Evolutionary conservation across 2,888 invertebrate species (phyloP).

Genomic region (Copidosoma aretas): DNA sequence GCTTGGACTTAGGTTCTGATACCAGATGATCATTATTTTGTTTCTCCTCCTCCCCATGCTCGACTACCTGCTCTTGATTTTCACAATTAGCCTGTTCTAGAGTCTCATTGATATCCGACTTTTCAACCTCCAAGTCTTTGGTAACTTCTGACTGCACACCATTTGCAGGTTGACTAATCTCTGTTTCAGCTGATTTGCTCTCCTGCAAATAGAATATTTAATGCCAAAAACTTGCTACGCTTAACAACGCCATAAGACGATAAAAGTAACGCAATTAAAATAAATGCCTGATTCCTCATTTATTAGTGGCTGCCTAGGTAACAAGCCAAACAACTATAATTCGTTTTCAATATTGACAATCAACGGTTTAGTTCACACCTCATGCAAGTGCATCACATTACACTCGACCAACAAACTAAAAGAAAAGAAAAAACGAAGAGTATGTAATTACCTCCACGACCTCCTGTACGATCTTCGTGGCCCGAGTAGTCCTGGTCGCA

Average conservation of each 20-base stretch:
- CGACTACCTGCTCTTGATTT: background rate
- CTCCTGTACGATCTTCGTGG: conserved; percentile 48
- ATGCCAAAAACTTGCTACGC: too few relatives aligned
- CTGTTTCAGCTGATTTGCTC: conserved; percentile 40
- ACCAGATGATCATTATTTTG: background rate
- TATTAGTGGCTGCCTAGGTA: too few relatives aligned
- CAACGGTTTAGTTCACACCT: too few relatives aligned
- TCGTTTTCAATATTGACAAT: too few relatives aligned
- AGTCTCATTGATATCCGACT: conserved; percentile 51
- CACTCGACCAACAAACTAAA: too few relatives aligned
- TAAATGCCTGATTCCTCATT: too few relatives aligned
- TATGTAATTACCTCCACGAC: conserved; percentile 52
- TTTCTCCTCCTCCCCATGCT: conserved; percentile 3
- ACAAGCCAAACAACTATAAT: too few relatives aligned
- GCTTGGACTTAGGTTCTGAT: background rate
- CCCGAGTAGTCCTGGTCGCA: conserved; percentile 51
- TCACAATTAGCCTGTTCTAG: conserved; percentile 22
- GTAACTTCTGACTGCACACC: conserved; percentile 50
- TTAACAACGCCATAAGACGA: too few relatives aligned
- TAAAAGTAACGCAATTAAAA: too few relatives aligned
- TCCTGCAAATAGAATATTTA: too few relatives aligned
- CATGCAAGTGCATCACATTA: too few relatives aligned
- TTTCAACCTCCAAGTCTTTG: conserved; percentile 46
- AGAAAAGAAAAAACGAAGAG: too few relatives aligned
- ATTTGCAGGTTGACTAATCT: conserved; percentile 50